Conservation (phyloP, 2,888 invertebrate species). For the Lochmaea capreae region DNA sequence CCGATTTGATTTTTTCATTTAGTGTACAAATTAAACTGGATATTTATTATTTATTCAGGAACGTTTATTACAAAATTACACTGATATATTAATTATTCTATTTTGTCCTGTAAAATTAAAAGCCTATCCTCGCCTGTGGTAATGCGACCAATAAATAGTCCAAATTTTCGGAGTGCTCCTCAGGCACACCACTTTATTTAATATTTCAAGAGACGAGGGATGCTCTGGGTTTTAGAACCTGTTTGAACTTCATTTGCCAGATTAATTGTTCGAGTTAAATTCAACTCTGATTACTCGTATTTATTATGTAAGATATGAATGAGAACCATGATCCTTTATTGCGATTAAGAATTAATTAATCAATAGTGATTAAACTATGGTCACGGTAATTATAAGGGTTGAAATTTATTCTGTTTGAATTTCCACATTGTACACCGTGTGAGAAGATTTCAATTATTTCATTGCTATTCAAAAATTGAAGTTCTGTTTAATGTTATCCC, state of each 20-base stretch:
- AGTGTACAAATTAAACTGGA: not conserved
- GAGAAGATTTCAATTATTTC: no score
- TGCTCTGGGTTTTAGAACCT: constrained; percentile 27
- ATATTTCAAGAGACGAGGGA: constrained; percentile 36
- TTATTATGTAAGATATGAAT: constrained; percentile 18
- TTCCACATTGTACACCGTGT: no score
- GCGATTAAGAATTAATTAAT: constrained; percentile 7
- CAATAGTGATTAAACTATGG: not conserved
- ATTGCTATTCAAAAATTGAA: no score
- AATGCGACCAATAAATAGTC: constrained; percentile 34
- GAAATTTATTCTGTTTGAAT: not conserved
- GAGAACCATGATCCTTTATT: constrained; percentile 2
- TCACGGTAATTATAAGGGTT: not conserved
- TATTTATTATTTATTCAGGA: not conserved
- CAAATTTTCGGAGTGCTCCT: constrained; percentile 26
- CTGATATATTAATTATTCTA: constrained; percentile 6
- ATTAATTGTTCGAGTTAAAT: constrained; percentile 34
- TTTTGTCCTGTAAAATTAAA: constrained; percentile 18
- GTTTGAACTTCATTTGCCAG: constrained; percentile 33
- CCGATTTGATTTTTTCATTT: not conserved
- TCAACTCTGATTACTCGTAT: constrained; percentile 14
- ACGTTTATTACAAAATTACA: not conserved
- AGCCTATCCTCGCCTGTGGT: constrained; percentile 18
- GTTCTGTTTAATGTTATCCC: no score
- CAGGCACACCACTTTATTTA: constrained; percentile 37